Evolutionary conservation across 2,888 invertebrate genomes (phyloP), one percentile per base, ranked within the genome.

Genomic region (Orthosia gothica): DNA sequence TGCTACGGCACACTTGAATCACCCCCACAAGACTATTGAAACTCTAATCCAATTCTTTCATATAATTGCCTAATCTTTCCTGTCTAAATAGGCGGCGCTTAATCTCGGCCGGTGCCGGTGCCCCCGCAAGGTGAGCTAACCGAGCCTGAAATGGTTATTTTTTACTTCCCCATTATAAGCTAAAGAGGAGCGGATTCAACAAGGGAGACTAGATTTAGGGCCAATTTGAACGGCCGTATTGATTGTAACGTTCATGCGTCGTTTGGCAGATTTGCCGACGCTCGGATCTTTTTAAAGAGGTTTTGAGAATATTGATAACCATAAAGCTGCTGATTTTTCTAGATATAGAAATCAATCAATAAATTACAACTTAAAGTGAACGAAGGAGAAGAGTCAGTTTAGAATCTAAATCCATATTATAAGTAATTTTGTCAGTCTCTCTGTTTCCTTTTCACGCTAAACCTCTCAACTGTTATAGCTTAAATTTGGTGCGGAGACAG

Each of bases 81-180:
- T 91, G 84, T 93, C 91, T 92, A 91, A 94, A 93, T 91, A 92
- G 92, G 89, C 88, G 86, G 91, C 89, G 79, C 89, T 92, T 90
- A 91, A 93, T 93, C 93, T 92, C 80, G 75, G 62, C 76, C 72
- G 78, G 76, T 86, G 82, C 40, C 40, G 78, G 76, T 86, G 82
- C 84, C 84, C 84, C 85, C 81, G 85, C 86, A 90, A 93, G 93
- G 93, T 93, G 92, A 92, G 90, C 91, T 91, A 95, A 92, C 94
- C 93, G 92, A 90, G 94, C 95, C 92, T 94, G 93, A 94, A 95
- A 94, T 93, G 93, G 93, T 92, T 94, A 94, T 94, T 95, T 95
- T 94, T 92, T 91, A 92, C 89, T 92, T 92, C 92, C 92, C 93
- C 90, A 86, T 87, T 87, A 87, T 87, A 87, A 87, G 83, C 90